Conservation (phyloP, 2,888 invertebrate species). For the Ormia ochracea region DNA sequence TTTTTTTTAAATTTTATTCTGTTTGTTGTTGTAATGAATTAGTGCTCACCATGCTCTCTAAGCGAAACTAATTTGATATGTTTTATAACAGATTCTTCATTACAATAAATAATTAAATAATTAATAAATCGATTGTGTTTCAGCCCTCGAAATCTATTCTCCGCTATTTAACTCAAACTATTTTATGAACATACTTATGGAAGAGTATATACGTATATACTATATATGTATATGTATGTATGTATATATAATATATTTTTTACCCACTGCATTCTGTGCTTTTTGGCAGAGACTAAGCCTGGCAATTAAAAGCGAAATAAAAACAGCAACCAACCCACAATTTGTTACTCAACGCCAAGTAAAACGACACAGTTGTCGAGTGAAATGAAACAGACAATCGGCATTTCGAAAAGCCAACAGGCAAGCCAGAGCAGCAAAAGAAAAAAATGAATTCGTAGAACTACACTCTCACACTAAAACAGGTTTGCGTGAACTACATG, state of each 20-base stretch:
- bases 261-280: not conserved
- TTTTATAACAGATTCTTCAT: too few relatives aligned
- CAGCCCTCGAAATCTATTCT: too few relatives aligned
- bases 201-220: not conserved
- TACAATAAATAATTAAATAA: too few relatives aligned
- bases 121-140: too few relatives aligned
- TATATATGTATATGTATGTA: not conserved
- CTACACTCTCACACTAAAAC: not conserved
- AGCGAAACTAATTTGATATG: too few relatives aligned
- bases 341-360: constrained; percentile 21
- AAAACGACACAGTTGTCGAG: constrained; percentile 71
- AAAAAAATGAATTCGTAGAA: constrained; percentile 22
- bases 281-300: not conserved
- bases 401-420: constrained; percentile 7
- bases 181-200: not conserved
- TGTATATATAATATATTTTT: not conserved
- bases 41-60: too few relatives aligned
- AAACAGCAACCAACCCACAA: constrained; percentile 31
- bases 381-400: constrained; percentile 72
- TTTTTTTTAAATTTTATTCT: too few relatives aligned
- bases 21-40: too few relatives aligned
- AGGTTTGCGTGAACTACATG: not conserved
- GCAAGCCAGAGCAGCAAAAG: constrained; percentile 25
- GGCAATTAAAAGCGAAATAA: not conserved
- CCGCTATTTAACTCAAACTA: not conserved